A percentile compares a stretch with the other conserved stretches of the same genome.
These are phyloP conservation scores for Heterochromis multidens DNA, from an alignment of 2,113 vertebrate genomes.

Conservation along the genomic window DNA sequence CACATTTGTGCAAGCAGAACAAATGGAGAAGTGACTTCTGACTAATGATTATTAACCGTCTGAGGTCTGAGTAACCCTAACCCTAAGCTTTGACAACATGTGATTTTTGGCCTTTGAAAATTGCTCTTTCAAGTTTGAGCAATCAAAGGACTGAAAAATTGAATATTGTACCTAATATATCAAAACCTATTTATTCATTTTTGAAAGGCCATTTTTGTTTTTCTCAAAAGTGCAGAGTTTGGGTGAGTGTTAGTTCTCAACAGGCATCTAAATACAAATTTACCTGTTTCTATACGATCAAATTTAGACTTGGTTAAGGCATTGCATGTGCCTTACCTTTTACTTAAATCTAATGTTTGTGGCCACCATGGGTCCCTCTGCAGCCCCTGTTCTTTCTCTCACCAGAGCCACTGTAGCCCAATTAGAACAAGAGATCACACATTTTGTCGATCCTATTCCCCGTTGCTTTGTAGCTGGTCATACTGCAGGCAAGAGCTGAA, in stretches of 20 bases:
- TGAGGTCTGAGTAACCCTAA: neutral
- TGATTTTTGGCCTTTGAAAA: neutral
- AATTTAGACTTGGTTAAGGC: neutral
- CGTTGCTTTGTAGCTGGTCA: slow-evolving; percentile 50
- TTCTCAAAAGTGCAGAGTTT: too few relatives aligned
- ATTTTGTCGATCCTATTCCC: slow-evolving; percentile 64
- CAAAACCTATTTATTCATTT: neutral
- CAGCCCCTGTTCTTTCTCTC: slow-evolving; percentile 51
- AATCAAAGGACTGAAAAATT: neutral
- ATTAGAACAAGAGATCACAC: slow-evolving; percentile 58
- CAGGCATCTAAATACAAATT: neutral
- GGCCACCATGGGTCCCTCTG: slow-evolving; percentile 29
- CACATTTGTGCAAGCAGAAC: neutral
- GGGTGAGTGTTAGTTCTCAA: neutral
- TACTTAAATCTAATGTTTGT: neutral
- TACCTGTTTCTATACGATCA: neutral
- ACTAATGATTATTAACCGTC: neutral
- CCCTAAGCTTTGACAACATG: neutral
- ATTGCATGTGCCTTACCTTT: neutral
- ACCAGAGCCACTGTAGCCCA: slow-evolving; percentile 42
- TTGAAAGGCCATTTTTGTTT: neutral
- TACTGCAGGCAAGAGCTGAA: slow-evolving; percentile 47
- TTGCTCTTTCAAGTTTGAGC: neutral
- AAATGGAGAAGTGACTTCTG: neutral
- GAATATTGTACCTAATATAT: neutral